Percentiles rank a stretch among this genome's conserved stretches.
Conservation (phyloP, 37 sponge, comb jelly and placozoan genomes). For the Crambe crambe region DNA sequence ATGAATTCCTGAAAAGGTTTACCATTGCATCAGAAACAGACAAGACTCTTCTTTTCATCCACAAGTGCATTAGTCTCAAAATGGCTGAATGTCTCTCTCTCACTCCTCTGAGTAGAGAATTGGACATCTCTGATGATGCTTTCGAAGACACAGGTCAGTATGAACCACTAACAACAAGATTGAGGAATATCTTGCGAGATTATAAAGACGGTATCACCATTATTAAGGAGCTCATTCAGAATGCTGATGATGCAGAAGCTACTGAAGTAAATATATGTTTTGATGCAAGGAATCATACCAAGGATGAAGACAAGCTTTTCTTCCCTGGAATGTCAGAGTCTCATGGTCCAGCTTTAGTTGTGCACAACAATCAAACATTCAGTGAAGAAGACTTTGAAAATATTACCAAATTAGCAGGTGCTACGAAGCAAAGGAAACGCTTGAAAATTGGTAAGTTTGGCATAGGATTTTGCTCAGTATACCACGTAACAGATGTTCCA, state of each 20-base stretch:
- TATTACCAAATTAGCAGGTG: constrained; percentile 74
- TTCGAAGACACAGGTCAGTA: constrained; percentile 64
- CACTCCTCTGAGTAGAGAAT: constrained; percentile 33
- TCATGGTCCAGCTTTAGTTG: constrained; percentile 60
- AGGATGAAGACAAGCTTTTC: constrained; percentile 11
- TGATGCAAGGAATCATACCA: constrained; percentile 33
- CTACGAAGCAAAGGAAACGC: constrained; percentile 55
- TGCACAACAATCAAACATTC: constrained; percentile 53
- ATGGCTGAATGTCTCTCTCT: constrained; percentile 16
- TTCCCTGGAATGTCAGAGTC: constrained; percentile 49
- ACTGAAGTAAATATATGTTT: constrained; percentile 61
- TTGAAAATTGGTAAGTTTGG: constrained; percentile 82
- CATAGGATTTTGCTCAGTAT: constrained; percentile 75
- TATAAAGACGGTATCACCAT: constrained; percentile 66
- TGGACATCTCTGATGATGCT: constrained; percentile 55
- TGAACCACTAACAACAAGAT: constrained; percentile 53
- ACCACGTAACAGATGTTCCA: constrained; percentile 66
- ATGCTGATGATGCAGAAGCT: constrained; percentile 79
- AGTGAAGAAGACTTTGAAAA: constrained; percentile 72
- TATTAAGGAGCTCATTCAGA: constrained; percentile 80
- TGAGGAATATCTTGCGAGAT: no score
- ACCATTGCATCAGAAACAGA: no score
- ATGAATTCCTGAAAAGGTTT: constrained; percentile 25
- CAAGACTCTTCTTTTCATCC: background rate
- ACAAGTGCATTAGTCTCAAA: constrained; percentile 5